A percentile compares a stretch with the other conserved stretches of the same genome.
These are phyloP conservation scores for Calidris pygmaea DNA, from an alignment of 2,113 vertebrate genomes.

Conservation along the genomic window DNA sequence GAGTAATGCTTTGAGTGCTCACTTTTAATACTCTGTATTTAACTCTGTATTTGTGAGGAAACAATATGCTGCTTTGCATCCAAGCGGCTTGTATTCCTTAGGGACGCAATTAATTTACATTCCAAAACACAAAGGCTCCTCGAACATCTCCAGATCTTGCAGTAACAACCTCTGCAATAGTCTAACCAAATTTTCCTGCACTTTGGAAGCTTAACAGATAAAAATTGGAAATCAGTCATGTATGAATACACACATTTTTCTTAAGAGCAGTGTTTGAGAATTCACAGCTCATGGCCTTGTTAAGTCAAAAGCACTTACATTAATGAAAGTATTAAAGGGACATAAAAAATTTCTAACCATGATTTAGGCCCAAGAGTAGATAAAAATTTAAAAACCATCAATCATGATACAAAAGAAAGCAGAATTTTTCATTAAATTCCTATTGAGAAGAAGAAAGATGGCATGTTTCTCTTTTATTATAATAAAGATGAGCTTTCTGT, in stretches of 20 bases:
- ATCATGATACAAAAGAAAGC: not conserved
- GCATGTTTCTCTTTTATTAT: not conserved
- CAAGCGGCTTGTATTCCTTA: not conserved
- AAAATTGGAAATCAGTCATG: not conserved
- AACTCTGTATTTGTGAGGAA: not conserved
- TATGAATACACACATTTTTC: not conserved
- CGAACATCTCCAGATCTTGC: not conserved
- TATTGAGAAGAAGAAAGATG: not conserved
- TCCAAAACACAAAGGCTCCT: not conserved
- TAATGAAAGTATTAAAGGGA: conserved; percentile 5
- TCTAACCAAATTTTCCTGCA: not conserved
- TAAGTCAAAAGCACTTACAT: conserved; percentile 34
- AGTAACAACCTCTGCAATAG: not conserved
- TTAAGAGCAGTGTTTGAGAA: not conserved
- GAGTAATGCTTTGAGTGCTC: not conserved
- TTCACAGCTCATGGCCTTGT: not conserved
- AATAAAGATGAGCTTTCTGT: not conserved
- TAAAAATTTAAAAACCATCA: conserved; percentile 20
- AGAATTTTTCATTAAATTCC: not conserved
- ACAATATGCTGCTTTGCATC: not conserved
- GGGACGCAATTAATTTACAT: not conserved
- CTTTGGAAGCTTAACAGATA: not conserved
- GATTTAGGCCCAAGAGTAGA: not conserved
- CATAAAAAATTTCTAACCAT: not conserved
- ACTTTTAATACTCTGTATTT: not conserved